These are phyloP conservation scores for Tretioscincus oriximinensis DNA, from an alignment of 2,113 vertebrate genomes.

Conservation along the genomic window DNA sequence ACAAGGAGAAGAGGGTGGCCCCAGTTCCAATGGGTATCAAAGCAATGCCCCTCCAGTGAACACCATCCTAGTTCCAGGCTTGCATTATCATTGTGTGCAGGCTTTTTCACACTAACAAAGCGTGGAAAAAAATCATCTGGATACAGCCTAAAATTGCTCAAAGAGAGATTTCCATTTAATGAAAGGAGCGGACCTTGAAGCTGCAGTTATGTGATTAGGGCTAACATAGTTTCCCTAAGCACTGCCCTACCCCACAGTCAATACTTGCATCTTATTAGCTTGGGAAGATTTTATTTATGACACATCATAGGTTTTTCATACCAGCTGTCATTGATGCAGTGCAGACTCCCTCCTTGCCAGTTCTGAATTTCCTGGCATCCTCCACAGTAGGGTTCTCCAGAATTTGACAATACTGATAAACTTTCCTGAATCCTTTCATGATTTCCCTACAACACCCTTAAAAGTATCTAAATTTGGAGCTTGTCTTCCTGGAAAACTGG, in stretches of 20 bases:
- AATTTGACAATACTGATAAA: slow-evolving; percentile 6
- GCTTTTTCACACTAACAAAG: no score
- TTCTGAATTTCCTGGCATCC: not conserved
- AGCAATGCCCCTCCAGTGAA: no score
- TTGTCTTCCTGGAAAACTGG: slow-evolving; percentile 23
- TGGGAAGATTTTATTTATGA: not conserved
- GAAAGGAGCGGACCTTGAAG: not conserved
- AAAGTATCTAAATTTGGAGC: slow-evolving; percentile 14
- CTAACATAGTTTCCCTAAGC: not conserved
- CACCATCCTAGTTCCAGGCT: no score
- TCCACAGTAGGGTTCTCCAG: not conserved
- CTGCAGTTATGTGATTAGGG: not conserved
- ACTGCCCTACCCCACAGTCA: not conserved
- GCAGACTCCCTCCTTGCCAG: not conserved
- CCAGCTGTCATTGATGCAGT: not conserved
- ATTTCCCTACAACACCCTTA: not conserved
- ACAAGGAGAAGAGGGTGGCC: no score
- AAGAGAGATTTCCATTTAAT: no score
- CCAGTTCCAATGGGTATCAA: no score
- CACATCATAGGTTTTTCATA: no score
- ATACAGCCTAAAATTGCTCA: no score
- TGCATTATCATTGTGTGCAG: no score
- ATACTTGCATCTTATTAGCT: not conserved
- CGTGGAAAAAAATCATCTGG: no score
- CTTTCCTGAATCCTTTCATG: not conserved